Conservation (phyloP, 2,113 vertebrate species). For the Cyphomyrus plagiostoma region DNA sequence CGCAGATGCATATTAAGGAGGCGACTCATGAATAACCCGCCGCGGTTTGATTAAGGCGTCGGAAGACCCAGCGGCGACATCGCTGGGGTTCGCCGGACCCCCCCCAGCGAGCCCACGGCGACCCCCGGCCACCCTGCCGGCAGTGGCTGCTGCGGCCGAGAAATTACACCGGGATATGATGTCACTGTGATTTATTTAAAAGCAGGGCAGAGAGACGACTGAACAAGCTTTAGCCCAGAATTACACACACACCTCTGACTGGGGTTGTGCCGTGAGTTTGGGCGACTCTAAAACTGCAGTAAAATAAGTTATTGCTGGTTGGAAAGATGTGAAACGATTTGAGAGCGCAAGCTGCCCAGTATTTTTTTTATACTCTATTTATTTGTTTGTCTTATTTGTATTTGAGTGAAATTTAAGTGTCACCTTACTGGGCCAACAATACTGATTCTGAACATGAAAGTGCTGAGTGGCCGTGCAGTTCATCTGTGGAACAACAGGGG, state of each 20-base stretch:
- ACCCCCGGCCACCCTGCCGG: not conserved
- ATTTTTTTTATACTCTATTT: no score
- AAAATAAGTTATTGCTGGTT: not conserved
- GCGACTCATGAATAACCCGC: not conserved
- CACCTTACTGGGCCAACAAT: no score
- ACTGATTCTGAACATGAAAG: not conserved
- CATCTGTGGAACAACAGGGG: not conserved
- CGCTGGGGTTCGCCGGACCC: conserved; percentile 1
- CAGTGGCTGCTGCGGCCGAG: not conserved
- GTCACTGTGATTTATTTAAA: conserved; percentile 3
- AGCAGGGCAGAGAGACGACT: not conserved
- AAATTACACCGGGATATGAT: not conserved
- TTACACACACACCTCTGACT: not conserved
- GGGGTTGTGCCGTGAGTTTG: not conserved
- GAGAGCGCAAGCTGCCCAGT: not conserved
- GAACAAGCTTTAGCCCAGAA: not conserved
- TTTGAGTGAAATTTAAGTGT: no score
- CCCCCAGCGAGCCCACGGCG: not conserved
- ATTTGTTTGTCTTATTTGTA: not conserved
- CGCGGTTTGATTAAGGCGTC: conserved; percentile 9
- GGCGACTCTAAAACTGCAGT: not conserved
- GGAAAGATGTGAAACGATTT: not conserved
- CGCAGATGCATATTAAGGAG: conserved; percentile 1
- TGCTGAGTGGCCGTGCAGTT: not conserved
- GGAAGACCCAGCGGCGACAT: not conserved